Evolutionary conservation across 2,797 vertebrate genomes (phyloP), one percentile per base, ranked within the genome.

Genomic region (Scolopax bukidnonensis): DNA sequence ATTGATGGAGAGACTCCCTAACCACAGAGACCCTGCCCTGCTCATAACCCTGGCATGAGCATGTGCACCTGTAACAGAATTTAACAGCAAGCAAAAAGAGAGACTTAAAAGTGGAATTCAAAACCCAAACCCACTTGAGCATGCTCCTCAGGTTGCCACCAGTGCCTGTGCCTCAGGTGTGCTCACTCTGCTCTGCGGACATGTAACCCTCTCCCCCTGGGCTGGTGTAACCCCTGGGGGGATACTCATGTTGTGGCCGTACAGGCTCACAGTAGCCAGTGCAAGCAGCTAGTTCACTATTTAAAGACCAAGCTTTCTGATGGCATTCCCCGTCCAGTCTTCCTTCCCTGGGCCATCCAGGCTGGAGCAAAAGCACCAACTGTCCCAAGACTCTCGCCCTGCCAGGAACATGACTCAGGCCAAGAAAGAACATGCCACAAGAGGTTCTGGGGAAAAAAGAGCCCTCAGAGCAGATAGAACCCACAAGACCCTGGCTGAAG

Each of bases 191-290:
- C 57, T 43, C 59, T 2, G 1, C n/a, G 16, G 65, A 25, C 18
- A 25, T 1, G 0, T 5, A 67, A 33, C 4, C 18, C 45, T 38
- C 15, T 79, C 19, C 50, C 45, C 23, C 18, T 0, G 0, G n/a
- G 48, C 18, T 69, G 32, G 3, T 21, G 27, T 15, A 53, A n/a
- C 11, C 65, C 53, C 21, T 7, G 0, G 10, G 36, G 40, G 16
- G 38, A 36, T 11, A 40, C 10, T 24, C 4, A 1, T 3, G 12
- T 16, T 28, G n/a, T 61, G 80, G 56, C 9, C 0, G 1, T 18
- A 56, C 20, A 60, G 36, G 45, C 14, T 70, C 14, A 27, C 0
- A 0, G 61, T 2, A 71, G 43, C 57, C 14, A 4, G 3, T 28
- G 25, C 24, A 56, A 89, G 63, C 45, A 82, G 53, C 16, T 28